A percentile compares a stretch with the other conserved stretches of the same genome.
phyloP scores from a whole-genome alignment of 2,888 invertebrate genomes.

The Oithona nana region DNA sequence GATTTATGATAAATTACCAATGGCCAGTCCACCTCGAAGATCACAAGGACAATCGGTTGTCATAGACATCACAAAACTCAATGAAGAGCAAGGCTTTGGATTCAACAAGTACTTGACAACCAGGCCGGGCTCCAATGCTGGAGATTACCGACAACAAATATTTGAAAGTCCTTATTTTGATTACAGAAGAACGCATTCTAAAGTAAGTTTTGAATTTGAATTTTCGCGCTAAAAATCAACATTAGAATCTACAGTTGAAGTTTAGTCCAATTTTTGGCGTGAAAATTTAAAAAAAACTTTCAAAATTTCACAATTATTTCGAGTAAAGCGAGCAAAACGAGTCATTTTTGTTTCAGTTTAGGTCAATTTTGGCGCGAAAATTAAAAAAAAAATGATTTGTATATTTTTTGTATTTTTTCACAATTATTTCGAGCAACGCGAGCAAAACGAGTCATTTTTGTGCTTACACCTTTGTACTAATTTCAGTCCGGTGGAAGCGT shows the following conservation, averaged over 20 bases:
- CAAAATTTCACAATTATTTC: no score
- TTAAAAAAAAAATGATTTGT: no score
- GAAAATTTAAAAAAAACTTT: no score
- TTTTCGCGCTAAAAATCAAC: no score
- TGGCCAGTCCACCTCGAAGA: neutral
- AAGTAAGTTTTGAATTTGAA: neutral
- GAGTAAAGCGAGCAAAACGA: no score
- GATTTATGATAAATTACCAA: neutral
- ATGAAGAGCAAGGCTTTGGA: neutral
- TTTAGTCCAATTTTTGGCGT: neutral
- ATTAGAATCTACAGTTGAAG: neutral
- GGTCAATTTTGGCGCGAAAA: no score
- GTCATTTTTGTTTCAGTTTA: no score
- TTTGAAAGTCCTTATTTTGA: slow-evolving; percentile 1
- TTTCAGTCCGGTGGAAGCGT: neutral
- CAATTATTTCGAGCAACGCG: no score
- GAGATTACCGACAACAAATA: neutral
- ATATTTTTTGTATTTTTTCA: no score
- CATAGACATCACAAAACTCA: slow-evolving; percentile 4
- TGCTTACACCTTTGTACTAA: no score
- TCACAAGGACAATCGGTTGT: neutral
- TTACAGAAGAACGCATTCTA: neutral
- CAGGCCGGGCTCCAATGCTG: neutral
- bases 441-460: no score
- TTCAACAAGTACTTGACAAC: neutral